Percentiles rank a stretch among this genome's conserved stretches.
phyloP scores from a whole-genome alignment of 2,797 vertebrate genomes.

The Onychomys arenicola region DNA sequence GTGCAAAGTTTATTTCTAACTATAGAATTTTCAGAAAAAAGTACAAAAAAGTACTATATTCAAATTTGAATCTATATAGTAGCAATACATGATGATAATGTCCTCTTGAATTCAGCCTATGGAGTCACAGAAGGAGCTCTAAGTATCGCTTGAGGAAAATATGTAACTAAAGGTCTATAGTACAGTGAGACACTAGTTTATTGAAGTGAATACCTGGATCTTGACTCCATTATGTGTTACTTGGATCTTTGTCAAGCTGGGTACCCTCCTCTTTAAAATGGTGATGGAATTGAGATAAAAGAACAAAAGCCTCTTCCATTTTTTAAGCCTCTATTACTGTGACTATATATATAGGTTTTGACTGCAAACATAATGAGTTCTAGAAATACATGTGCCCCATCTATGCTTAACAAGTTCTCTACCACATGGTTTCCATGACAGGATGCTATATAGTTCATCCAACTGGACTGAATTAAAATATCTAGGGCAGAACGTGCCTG shows the following conservation, averaged over 20 bases:
- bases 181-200: not conserved
- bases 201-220: not conserved
- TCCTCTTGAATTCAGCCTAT: slow-evolving; percentile 24
- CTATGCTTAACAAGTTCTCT: not conserved
- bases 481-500: not conserved
- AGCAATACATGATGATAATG: not conserved
- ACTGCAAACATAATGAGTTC: not conserved
- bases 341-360: not conserved
- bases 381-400: not conserved
- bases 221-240: not conserved
- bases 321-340: slow-evolving; percentile 22
- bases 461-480: not conserved
- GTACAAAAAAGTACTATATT: not conserved
- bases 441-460: not conserved
- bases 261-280: slow-evolving; percentile 43
- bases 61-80: slow-evolving; percentile 18
- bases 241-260: slow-evolving; percentile 9
- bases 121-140: not conserved
- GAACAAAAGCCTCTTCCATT: not conserved
- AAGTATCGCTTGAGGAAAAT: slow-evolving; percentile 7
- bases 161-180: not conserved
- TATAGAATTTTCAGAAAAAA: slow-evolving; percentile 8
- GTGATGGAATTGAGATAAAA: not conserved
- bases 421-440: not conserved
- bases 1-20: slow-evolving; percentile 9